Conservation (phyloP, 2,888 invertebrate species). For the Xestia sexstrigata region DNA sequence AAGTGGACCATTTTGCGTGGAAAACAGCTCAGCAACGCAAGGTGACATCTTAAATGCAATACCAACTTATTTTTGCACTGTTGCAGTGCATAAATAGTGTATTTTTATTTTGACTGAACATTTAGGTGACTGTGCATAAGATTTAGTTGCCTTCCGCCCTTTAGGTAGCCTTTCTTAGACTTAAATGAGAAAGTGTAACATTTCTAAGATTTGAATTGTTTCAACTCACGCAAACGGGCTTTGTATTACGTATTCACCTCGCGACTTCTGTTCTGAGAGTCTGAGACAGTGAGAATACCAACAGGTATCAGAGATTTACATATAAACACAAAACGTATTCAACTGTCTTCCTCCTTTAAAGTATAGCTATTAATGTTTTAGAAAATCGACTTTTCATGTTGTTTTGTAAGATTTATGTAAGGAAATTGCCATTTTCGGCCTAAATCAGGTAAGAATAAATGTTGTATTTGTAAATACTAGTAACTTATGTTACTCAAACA, state of each 20-base stretch:
- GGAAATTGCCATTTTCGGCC: background rate
- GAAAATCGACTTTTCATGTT: background rate
- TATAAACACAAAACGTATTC: slow-evolving; percentile 33
- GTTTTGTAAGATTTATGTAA: background rate
- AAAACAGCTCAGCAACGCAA: background rate
- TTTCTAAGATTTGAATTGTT: slow-evolving; percentile 8
- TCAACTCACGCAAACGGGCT: slow-evolving; percentile 31
- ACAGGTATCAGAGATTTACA: slow-evolving; percentile 41
- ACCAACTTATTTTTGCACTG: background rate
- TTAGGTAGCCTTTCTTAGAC: background rate
- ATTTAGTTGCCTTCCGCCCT: background rate
- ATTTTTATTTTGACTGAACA: background rate
- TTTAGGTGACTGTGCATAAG: background rate
- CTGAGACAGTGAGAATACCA: slow-evolving; percentile 36
- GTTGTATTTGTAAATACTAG: background rate
- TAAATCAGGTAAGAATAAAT: background rate
- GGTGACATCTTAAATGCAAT: background rate
- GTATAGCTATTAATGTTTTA: background rate
- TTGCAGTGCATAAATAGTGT: background rate
- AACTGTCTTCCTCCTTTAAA: background rate
- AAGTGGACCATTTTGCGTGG: no score
- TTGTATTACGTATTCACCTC: slow-evolving; percentile 46
- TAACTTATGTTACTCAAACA: background rate
- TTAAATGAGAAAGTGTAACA: background rate
- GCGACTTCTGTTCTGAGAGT: slow-evolving; percentile 11